phyloP scores from a whole-genome alignment of 2,113 vertebrate genomes.

The Dicentrarchus labrax region DNA sequence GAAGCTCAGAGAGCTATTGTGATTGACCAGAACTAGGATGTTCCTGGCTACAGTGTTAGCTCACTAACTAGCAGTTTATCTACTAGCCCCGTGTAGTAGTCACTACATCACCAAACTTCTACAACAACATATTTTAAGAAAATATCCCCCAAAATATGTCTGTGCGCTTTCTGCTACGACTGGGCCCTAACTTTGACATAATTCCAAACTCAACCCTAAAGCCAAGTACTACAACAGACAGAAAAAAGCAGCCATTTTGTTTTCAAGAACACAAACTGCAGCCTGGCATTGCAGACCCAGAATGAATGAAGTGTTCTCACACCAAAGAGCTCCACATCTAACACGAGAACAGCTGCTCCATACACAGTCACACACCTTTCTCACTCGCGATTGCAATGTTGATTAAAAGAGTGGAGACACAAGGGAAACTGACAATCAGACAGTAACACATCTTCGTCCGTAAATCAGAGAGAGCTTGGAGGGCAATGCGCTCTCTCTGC shows the following conservation, averaged over 20 bases:
- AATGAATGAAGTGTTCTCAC: constrained; percentile 5
- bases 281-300: not conserved
- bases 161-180: not conserved
- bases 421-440: constrained; percentile 36
- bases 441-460: constrained; percentile 20
- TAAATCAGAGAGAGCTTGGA: constrained; percentile 45
- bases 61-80: not conserved
- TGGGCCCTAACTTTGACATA: not conserved
- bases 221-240: not conserved
- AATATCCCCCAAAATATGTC: not conserved
- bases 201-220: not conserved
- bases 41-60: not conserved
- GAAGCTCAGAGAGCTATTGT: not conserved
- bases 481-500: constrained; percentile 42
- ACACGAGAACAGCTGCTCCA: not conserved
- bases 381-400: not conserved
- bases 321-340: not conserved
- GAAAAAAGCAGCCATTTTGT: not conserved
- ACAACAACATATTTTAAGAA: not conserved
- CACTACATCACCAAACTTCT: not conserved
- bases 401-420: constrained; percentile 16
- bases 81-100: not conserved
- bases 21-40: not conserved
- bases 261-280: not conserved
- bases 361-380: constrained; percentile 2